These are phyloP conservation scores for Eulemur mongoz DNA, from an alignment of 2,797 vertebrate genomes.

Conservation along the genomic window DNA sequence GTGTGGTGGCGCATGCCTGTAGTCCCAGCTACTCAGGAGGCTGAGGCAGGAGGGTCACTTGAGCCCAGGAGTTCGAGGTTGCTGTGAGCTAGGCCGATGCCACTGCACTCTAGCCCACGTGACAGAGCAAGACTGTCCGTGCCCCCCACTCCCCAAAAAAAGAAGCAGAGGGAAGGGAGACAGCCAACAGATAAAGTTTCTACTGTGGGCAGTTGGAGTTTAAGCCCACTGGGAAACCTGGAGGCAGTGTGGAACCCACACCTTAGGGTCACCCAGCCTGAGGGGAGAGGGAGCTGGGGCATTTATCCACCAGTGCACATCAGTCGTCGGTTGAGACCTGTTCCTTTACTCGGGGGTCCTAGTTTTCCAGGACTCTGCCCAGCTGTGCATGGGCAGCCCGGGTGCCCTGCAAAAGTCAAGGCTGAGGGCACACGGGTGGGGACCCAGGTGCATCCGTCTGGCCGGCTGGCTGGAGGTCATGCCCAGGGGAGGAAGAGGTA, in stretches of 20 bases:
- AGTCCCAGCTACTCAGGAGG: neutral
- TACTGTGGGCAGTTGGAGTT: neutral
- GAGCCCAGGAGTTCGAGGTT: neutral
- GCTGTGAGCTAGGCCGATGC: neutral
- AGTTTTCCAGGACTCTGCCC: neutral
- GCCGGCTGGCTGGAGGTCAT: neutral
- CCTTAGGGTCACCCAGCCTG: neutral
- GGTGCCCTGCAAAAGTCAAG: neutral
- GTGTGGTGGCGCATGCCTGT: neutral
- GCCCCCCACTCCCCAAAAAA: no score
- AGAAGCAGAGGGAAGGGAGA: neutral
- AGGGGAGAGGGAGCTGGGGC: neutral
- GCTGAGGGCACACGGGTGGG: neutral
- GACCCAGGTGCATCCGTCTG: neutral
- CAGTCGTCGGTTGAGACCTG: neutral
- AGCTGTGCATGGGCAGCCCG: fast-evolving
- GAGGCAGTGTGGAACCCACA: neutral
- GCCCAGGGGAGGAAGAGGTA: neutral
- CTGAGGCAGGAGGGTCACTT: neutral
- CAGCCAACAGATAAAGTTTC: neutral
- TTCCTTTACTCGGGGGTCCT: neutral
- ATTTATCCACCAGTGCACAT: neutral
- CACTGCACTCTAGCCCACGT: neutral
- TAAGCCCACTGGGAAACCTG: neutral
- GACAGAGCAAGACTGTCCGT: neutral